A percentile compares a stretch with the other conserved stretches of the same genome.
Conservation (phyloP, 2,888 invertebrate genomes). For the Opisthograptis luteolata region DNA sequence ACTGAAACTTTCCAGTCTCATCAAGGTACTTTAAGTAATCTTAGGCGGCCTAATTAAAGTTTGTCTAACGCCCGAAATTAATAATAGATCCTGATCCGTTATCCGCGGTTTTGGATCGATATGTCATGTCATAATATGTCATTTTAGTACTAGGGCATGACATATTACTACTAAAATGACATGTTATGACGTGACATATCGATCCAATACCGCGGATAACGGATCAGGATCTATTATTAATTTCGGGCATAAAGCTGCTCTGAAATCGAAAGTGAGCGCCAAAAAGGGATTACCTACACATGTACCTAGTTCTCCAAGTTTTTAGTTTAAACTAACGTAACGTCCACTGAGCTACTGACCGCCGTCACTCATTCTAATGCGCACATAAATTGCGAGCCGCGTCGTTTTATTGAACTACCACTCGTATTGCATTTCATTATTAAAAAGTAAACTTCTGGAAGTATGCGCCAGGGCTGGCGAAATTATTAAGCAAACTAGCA, state of each 20-base stretch:
- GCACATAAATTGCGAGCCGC: slow-evolving; percentile 67
- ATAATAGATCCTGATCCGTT: too few species aligned
- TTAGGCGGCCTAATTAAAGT: neutral
- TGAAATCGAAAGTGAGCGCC: neutral
- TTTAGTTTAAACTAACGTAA: slow-evolving; percentile 48
- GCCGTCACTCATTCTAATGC: slow-evolving; percentile 73
- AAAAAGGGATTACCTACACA: neutral
- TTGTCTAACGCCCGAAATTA: too few species aligned
- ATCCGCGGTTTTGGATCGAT: too few species aligned
- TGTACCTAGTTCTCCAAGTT: slow-evolving; percentile 28
- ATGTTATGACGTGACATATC: too few species aligned
- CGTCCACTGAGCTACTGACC: slow-evolving; percentile 66
- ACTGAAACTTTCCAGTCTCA: neutral
- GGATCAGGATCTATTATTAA: too few species aligned
- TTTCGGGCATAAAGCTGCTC: too few species aligned
- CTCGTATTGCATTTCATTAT: slow-evolving; percentile 73
- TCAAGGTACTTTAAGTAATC: slow-evolving; percentile 10
- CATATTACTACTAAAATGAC: too few species aligned
- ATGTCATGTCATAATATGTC: too few species aligned
- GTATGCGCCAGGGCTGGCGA: slow-evolving; percentile 46
- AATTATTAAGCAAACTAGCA: slow-evolving; percentile 12
- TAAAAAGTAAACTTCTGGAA: slow-evolving; percentile 67
- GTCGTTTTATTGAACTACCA: slow-evolving; percentile 67
- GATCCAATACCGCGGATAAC: too few species aligned
- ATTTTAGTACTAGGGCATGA: too few species aligned